These are phyloP conservation scores for Drosophila bipectinata DNA, from an alignment of 1,140 invertebrate species.

Conservation along the genomic window DNA sequence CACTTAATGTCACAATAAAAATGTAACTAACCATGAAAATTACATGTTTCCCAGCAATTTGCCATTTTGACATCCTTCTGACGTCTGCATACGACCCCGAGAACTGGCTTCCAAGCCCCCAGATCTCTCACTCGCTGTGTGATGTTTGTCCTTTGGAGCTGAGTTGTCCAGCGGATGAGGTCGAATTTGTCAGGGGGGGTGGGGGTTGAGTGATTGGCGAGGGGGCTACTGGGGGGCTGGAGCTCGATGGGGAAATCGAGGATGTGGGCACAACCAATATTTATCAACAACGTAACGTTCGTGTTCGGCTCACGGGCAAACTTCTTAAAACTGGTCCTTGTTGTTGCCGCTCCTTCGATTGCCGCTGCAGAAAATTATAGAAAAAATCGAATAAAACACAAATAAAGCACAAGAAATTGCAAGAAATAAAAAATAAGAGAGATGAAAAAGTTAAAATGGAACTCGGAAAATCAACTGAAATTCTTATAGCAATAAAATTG, in stretches of 20 bases:
- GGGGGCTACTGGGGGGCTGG: background rate
- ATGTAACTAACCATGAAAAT: constrained; percentile 82
- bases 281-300: constrained; percentile 77
- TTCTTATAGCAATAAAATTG: constrained; percentile 64
- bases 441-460: constrained; percentile 20
- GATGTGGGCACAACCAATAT: constrained; percentile 66
- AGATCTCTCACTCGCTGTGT: background rate
- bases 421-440: constrained; percentile 32
- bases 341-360: constrained; percentile 34
- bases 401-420: constrained; percentile 54
- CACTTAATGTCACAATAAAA: constrained; percentile 82
- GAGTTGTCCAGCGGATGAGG: constrained; percentile 35
- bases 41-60: constrained; percentile 81
- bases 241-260: background rate
- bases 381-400: constrained; percentile 68
- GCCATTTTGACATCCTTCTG: constrained; percentile 69
- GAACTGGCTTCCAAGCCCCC: constrained; percentile 5
- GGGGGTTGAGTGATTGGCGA: background rate
- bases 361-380: constrained; percentile 70
- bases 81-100: constrained; percentile 55
- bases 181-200: constrained; percentile 10
- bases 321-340: constrained; percentile 63
- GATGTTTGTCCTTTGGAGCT: constrained; percentile 51
- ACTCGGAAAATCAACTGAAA: constrained; percentile 37
- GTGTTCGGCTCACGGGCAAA: constrained; percentile 69